These are phyloP conservation scores for Xylophagus ater DNA, from an alignment of 2,888 invertebrate species.

Conservation along the genomic window DNA sequence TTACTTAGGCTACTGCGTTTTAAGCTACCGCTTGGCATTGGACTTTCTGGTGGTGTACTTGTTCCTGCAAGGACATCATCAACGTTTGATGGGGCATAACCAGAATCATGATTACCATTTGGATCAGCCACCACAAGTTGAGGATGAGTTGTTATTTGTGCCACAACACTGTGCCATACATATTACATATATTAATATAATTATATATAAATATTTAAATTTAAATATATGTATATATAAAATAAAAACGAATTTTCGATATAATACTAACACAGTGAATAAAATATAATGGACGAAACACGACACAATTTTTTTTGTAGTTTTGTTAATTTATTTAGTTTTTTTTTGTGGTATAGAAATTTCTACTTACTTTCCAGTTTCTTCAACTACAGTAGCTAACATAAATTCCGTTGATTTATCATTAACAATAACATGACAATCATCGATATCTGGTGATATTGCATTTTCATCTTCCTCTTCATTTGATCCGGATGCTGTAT, in stretches of 20 bases:
- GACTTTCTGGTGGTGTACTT: slow-evolving; percentile 46
- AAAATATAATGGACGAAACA: not conserved
- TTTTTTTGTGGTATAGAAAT: too few relatives aligned
- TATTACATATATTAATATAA: too few relatives aligned
- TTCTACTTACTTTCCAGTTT: slow-evolving; percentile 61
- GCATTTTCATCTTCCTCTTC: slow-evolving; percentile 68
- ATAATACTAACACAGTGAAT: not conserved
- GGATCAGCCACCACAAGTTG: slow-evolving; percentile 49
- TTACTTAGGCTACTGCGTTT: slow-evolving; percentile 33
- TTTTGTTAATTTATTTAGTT: too few relatives aligned
- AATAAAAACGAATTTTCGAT: not conserved
- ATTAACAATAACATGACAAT: slow-evolving; percentile 78
- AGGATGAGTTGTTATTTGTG: slow-evolving; percentile 45
- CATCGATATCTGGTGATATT: slow-evolving; percentile 52
- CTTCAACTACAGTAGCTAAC: slow-evolving; percentile 77
- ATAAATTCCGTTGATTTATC: slow-evolving; percentile 87
- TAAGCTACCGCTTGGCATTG: slow-evolving; percentile 35
- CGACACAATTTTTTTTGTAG: too few relatives aligned
- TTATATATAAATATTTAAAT: not conserved
- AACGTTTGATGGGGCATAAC: slow-evolving; percentile 60
- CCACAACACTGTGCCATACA: slow-evolving; percentile 46
- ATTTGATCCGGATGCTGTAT: slow-evolving; percentile 82
- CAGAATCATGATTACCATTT: slow-evolving; percentile 76
- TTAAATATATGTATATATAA: not conserved
- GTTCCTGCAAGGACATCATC: slow-evolving; percentile 47